phyloP scores from a whole-genome alignment of 1,140 invertebrate genomes.

The Bombus affinis region DNA sequence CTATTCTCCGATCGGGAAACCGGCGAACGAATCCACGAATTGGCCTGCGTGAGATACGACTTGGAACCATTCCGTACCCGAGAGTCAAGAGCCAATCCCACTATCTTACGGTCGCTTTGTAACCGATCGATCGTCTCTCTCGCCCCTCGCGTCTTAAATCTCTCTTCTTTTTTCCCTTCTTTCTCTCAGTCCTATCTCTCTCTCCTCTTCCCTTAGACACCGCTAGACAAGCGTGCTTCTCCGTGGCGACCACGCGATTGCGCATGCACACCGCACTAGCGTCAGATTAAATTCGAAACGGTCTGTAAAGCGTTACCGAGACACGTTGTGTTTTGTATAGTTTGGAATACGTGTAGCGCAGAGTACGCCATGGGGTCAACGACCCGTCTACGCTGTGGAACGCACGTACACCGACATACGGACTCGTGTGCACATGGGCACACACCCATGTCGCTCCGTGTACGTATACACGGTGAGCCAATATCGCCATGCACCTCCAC shows the following conservation, averaged over 20 bases:
- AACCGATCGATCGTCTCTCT: conserved; percentile 65
- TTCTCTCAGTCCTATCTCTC: conserved; percentile 5
- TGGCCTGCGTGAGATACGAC: not conserved
- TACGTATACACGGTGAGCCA: conserved; percentile 45
- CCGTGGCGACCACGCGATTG: conserved; percentile 47
- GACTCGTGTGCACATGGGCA: conserved; percentile 1
- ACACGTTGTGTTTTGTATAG: conserved; percentile 76
- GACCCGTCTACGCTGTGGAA: conserved; percentile 78
- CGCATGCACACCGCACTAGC: conserved; percentile 48
- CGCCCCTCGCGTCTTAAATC: conserved; percentile 52
- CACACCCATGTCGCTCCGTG: not conserved
- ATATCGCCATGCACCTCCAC: conserved; percentile 67
- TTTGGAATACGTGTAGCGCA: conserved; percentile 76
- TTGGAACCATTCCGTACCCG: conserved; percentile 19
- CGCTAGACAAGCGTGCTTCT: conserved; percentile 49
- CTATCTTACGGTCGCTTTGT: conserved; percentile 65
- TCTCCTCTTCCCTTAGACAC: not conserved
- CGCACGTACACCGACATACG: conserved; percentile 47
- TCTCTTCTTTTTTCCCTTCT: conserved; percentile 24
- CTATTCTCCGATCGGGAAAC: conserved; percentile 1
- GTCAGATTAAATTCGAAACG: conserved; percentile 74
- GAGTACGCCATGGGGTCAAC: conserved; percentile 76
- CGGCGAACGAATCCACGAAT: not conserved
- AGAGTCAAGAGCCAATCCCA: conserved; percentile 52
- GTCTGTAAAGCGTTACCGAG: conserved; percentile 69